Evolutionary conservation across 1,140 invertebrate genomes (phyloP), one percentile per base, ranked within the genome.

Genomic region (Drosophila neocordata): DNA sequence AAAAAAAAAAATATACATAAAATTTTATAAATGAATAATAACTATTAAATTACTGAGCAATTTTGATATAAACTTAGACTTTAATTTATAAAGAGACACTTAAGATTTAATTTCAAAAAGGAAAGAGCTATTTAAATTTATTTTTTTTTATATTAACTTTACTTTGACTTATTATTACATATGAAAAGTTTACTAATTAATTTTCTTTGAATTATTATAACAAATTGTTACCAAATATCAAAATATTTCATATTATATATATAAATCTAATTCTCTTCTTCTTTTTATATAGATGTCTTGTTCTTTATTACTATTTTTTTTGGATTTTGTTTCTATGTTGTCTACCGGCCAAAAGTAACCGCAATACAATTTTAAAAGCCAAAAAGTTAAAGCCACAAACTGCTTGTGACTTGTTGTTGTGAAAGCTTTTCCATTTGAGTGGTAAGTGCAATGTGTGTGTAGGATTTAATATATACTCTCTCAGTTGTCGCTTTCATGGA

Each of bases 401-500:
- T 71, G 79, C 74, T 69, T 79, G 71, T 65, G 55, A 78, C 41
- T 48, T 48, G 41, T 66, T 57, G 70, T 73, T 65, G 57, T 56
- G 44, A 27, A 56, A 71, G 51, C 52, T 64, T 75, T 55, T 55
- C 48, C 31, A 37, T 64, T 37, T 31, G 63, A 61, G 70, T 66
- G 63, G 60, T 55, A 72, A 57, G 13, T 77, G 63, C 79, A 84
- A 65, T 70, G 65, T 69, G 22, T 6, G 27, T 31, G 27, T 48
- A 18, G 58, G 22, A 76, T 77, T 77, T 70, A 73, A 73, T 80
- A 73, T 65, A 79, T 65, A 79, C 65, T 73, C 73, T 76, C 51
- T 53, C 44, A 6, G 38, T 52, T 31, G 38, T 59, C 57, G 56
- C 18, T 74, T 58, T 41, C 48, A 64, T 68, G 64, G 8, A 38